Conservation (phyloP, 1,140 invertebrate species). For the Tetragnatha versicolor region DNA sequence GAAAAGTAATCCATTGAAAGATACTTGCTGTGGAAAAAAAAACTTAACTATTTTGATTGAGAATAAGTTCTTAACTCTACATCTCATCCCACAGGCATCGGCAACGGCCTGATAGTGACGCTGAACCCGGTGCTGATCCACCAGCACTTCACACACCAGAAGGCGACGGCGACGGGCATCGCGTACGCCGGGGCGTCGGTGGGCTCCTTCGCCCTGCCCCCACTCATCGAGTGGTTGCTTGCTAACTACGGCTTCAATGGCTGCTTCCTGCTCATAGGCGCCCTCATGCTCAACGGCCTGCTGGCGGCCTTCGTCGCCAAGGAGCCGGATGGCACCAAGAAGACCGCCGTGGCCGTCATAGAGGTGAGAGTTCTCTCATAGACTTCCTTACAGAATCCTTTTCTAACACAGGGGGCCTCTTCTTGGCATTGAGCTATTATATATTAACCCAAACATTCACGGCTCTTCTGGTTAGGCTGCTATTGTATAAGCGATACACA, state of each 20-base stretch:
- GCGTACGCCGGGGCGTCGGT: constrained; percentile 62
- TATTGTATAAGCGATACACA: no score
- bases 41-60: no score
- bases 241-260: constrained; percentile 49
- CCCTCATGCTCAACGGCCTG: constrained; percentile 44
- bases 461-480: no score
- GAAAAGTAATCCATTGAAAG: no score
- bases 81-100: constrained; percentile 58
- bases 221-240: constrained; percentile 60
- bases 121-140: constrained; percentile 62
- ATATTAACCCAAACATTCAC: no score
- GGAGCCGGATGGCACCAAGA: constrained; percentile 63
- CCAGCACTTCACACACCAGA: constrained; percentile 61
- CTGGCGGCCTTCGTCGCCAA: constrained; percentile 53
- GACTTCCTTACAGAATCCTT: no score
- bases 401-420: no score
- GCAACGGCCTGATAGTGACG: constrained; percentile 61
- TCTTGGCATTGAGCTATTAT: no score
- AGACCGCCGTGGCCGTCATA: not conserved
- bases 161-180: constrained; percentile 62
- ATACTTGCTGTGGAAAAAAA: no score
- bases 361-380: no score
- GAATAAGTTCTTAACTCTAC: not conserved
- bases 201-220: constrained; percentile 62
- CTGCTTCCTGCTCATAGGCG: constrained; percentile 55